Evolutionary conservation across 2,888 invertebrate species (phyloP).

Genomic region (Spilarctia lutea): DNA sequence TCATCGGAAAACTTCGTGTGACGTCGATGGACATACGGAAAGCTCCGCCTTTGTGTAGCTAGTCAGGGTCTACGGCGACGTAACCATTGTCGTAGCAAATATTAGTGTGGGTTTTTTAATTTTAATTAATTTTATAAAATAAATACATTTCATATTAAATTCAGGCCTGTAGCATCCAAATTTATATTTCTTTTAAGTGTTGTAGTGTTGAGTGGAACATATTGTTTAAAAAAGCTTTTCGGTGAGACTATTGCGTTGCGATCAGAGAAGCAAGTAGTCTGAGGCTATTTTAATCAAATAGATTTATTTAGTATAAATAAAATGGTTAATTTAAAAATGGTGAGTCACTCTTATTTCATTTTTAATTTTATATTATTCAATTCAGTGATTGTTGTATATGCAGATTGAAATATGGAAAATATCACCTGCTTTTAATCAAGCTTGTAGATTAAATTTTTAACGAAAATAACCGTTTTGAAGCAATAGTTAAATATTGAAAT

Average conservation of each 20-base stretch:
- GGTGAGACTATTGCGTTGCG: not conserved
- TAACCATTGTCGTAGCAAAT: constrained; percentile 51
- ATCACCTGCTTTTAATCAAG: not conserved
- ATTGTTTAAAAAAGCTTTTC: not conserved
- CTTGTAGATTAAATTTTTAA: not conserved
- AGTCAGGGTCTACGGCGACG: constrained; percentile 53
- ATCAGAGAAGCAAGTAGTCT: not conserved
- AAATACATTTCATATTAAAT: not conserved
- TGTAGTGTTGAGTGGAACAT: not conserved
- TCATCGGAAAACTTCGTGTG: constrained; percentile 71
- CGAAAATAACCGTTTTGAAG: not conserved
- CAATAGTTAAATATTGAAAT: not conserved
- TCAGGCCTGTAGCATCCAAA: not conserved
- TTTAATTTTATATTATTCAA: not conserved
- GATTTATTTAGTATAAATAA: not conserved
- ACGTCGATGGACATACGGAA: constrained; percentile 52
- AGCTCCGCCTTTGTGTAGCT: constrained; percentile 73
- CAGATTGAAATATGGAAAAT: not conserved
- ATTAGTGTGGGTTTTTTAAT: constrained; percentile 25
- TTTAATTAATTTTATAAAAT: not conserved
- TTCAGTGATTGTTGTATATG: not conserved
- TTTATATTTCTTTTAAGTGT: not conserved
- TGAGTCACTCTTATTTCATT: not conserved
- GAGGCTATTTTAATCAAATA: not conserved
- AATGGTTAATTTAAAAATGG: not conserved